Evolutionary conservation across 2,797 vertebrate species (phyloP).

Genomic region (Rachycentron canadum): DNA sequence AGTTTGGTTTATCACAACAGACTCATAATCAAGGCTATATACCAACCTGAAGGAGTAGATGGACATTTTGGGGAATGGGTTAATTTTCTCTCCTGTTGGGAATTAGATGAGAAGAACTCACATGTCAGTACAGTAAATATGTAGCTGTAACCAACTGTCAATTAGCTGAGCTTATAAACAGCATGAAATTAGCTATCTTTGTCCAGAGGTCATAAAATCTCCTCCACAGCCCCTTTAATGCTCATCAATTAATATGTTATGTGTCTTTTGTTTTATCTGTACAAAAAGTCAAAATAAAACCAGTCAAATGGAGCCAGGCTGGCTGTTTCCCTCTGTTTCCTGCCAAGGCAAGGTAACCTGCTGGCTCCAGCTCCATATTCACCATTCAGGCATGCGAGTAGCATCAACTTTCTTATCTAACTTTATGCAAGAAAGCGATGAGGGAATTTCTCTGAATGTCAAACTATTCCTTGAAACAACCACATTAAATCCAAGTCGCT

Average conservation of each 20-base stretch:
- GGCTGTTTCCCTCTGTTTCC: background rate
- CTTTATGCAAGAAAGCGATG: slow-evolving; percentile 8
- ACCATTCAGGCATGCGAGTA: background rate
- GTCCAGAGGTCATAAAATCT: background rate
- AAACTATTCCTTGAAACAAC: slow-evolving; percentile 5
- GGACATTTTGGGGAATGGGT: background rate
- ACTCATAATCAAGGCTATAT: background rate
- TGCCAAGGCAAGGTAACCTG: background rate
- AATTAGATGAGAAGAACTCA: background rate
- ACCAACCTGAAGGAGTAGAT: slow-evolving; percentile 13
- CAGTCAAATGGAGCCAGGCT: background rate
- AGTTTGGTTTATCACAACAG: slow-evolving; percentile 23
- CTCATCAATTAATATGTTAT: background rate
- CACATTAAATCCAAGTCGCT: background rate
- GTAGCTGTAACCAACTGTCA: too few species aligned
- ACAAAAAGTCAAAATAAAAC: background rate
- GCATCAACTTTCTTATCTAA: background rate
- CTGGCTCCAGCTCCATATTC: background rate
- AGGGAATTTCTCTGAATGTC: background rate
- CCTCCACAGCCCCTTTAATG: background rate
- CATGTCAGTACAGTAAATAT: background rate
- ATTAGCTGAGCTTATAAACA: slow-evolving; percentile 7
- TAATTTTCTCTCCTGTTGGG: background rate
- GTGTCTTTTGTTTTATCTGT: background rate
- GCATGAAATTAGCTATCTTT: background rate